Percentiles rank a stretch among this genome's conserved stretches.
These are phyloP conservation scores for Diloba caeruleocephala DNA, from an alignment of 2,888 invertebrate genomes.

Conservation along the genomic window DNA sequence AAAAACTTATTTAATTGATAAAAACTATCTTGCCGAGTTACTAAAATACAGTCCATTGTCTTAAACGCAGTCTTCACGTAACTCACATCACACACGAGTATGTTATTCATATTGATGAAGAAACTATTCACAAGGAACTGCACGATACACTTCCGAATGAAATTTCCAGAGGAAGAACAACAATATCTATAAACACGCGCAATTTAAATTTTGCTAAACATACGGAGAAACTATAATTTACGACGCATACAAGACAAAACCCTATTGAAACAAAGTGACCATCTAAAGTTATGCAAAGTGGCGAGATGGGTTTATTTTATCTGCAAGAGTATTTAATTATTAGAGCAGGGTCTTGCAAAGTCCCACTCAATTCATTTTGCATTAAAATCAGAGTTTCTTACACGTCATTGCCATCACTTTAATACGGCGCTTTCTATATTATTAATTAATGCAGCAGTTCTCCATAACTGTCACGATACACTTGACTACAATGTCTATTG, in stretches of 20 bases:
- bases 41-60: constrained; percentile 49
- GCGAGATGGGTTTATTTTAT: constrained; percentile 33
- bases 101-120: constrained; percentile 67
- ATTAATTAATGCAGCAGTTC: constrained; percentile 52
- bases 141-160: constrained; percentile 62
- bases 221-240: constrained; percentile 18
- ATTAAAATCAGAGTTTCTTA: constrained; percentile 44
- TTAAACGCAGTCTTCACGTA: constrained; percentile 47
- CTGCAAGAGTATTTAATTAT: constrained; percentile 43
- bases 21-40: constrained; percentile 19
- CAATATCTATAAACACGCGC: constrained; percentile 44
- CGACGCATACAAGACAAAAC: constrained; percentile 12
- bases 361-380: constrained; percentile 47
- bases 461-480: constrained; percentile 53
- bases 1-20: constrained; percentile 33
- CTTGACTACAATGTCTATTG: constrained; percentile 62
- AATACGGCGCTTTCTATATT: constrained; percentile 45
- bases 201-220: constrained; percentile 30
- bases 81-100: constrained; percentile 51
- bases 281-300: constrained; percentile 40
- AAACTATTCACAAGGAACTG: constrained; percentile 74
- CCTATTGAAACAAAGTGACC: constrained; percentile 33
- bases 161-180: constrained; percentile 39
- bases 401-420: constrained; percentile 33
- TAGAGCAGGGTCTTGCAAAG: constrained; percentile 28